A percentile compares a stretch with the other conserved stretches of the same genome.
Evolutionary conservation across 2,113 vertebrate species (phyloP).

Genomic region (Ceyx margarethae): DNA sequence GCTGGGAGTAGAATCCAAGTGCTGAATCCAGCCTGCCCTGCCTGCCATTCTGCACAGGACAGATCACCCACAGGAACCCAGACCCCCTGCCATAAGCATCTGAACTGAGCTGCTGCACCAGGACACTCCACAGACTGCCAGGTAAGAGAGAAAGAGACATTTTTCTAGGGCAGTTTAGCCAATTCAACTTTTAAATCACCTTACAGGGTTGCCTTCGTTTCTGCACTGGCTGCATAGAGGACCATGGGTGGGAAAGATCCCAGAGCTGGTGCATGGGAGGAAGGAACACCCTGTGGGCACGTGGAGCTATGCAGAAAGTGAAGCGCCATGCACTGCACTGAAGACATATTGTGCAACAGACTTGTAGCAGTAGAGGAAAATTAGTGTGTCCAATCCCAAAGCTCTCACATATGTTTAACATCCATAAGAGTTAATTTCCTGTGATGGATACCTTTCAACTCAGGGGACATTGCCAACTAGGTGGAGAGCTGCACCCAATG

Average conservation of each 20-base stretch:
- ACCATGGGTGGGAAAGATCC: not conserved
- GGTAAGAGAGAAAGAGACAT: not conserved
- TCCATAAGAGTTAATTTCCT: not conserved
- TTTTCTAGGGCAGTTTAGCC: not conserved
- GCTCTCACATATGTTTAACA: not conserved
- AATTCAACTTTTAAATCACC: not conserved
- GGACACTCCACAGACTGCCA: not conserved
- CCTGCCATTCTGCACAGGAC: not conserved
- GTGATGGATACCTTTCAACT: not conserved
- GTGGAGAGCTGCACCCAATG: not conserved
- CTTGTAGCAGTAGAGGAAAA: not conserved
- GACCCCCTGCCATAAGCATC: not conserved
- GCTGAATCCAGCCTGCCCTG: not conserved
- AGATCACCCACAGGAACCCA: fast-evolving
- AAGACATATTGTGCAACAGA: not conserved
- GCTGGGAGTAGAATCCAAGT: not conserved
- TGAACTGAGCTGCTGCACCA: not conserved
- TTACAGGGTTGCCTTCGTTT: not conserved
- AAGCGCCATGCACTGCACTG: not conserved
- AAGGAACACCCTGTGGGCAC: not conserved
- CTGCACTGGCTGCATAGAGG: not conserved
- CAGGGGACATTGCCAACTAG: not conserved
- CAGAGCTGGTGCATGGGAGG: fast-evolving
- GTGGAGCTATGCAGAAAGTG: not conserved
- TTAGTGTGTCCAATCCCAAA: not conserved